A percentile compares a stretch with the other conserved stretches of the same genome.
Conservation (phyloP, 2,113 vertebrate genomes). For the Phrynosoma platyrhinos region DNA sequence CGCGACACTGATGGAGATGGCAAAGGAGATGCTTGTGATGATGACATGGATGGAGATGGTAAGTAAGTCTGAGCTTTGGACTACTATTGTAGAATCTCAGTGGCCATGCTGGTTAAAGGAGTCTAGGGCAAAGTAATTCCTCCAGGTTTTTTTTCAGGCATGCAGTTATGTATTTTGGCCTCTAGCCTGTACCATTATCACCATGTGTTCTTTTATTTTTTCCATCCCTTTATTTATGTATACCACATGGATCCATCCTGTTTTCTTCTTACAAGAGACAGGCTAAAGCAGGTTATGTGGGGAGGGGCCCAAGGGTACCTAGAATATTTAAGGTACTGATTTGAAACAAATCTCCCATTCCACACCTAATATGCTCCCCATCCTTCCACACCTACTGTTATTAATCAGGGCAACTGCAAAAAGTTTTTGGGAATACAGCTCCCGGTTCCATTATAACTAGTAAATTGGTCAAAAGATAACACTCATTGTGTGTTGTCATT, state of each 20-base stretch:
- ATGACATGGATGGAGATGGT: slow-evolving; percentile 98
- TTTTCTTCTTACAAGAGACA: no score
- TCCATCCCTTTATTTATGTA: background rate
- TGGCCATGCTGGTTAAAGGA: background rate
- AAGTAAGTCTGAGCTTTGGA: slow-evolving; percentile 37
- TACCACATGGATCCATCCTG: background rate
- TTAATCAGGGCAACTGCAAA: background rate
- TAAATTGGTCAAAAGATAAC: background rate
- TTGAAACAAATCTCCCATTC: background rate
- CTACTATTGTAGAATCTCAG: background rate
- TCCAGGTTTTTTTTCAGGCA: no score
- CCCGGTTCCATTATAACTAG: background rate
- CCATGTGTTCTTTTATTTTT: background rate
- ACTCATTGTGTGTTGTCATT: background rate
- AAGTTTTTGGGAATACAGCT: background rate
- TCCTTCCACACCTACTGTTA: background rate
- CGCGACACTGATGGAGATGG: slow-evolving; percentile 93
- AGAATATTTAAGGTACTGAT: background rate
- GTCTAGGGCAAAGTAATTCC: no score
- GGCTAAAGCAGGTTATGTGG: background rate
- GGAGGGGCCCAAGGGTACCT: background rate
- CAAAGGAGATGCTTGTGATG: slow-evolving; percentile 93
- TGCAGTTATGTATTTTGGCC: background rate
- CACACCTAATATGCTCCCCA: background rate
- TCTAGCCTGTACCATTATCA: background rate